Percentiles rank a stretch among this genome's conserved stretches.
Evolutionary conservation across 2,888 invertebrate genomes (phyloP).

Genomic region (Dasysyrphus tricinctus): DNA sequence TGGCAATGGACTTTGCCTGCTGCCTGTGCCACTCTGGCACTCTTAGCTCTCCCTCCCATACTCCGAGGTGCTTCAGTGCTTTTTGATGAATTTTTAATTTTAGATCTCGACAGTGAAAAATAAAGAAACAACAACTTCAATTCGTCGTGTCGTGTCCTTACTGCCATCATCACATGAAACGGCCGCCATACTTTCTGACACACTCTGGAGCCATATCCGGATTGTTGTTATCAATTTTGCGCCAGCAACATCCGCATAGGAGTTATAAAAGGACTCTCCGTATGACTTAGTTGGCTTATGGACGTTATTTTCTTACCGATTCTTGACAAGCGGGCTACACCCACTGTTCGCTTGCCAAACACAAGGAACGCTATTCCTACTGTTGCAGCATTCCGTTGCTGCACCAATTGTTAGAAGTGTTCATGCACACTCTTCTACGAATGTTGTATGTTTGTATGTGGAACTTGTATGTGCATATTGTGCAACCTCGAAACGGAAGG

Average conservation of each 20-base stretch:
- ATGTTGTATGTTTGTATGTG: background rate
- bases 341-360: conserved; percentile 49
- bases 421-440: conserved; percentile 6
- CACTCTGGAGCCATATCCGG: conserved; percentile 47
- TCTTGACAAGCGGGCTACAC: conserved; percentile 64
- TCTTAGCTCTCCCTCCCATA: background rate
- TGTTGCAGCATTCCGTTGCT: conserved; percentile 37
- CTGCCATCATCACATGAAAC: conserved; percentile 12
- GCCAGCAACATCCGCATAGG: conserved; percentile 64
- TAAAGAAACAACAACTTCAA: conserved; percentile 12
- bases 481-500: conserved; percentile 42
- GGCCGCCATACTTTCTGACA: conserved; percentile 14
- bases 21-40: background rate
- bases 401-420: conserved; percentile 56
- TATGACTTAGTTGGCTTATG: conserved; percentile 54
- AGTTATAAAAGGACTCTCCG: conserved; percentile 11
- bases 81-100: conserved; percentile 61
- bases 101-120: conserved; percentile 15
- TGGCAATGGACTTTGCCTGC: conserved; percentile 37
- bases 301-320: conserved; percentile 65
- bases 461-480: background rate
- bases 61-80: conserved; percentile 26
- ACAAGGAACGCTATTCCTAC: background rate
- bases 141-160: background rate
- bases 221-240: conserved; percentile 62